Evolutionary conservation across 2,113 vertebrate genomes (phyloP), one percentile per base, ranked within the genome.

Genomic region (Varanus komodoensis): DNA sequence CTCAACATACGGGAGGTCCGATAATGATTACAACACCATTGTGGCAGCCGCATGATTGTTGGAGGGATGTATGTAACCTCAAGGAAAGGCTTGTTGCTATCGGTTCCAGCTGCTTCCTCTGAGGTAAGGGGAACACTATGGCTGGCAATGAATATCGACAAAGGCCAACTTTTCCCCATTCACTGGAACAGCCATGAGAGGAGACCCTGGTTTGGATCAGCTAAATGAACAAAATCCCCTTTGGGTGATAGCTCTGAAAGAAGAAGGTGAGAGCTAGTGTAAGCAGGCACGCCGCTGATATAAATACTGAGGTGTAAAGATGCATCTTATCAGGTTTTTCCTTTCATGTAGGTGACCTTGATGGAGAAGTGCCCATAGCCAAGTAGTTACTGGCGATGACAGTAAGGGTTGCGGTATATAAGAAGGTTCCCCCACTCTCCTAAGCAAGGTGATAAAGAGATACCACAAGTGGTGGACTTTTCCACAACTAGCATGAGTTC

Each of bases 391-490:
- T 68, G 25, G 23, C 14, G 38, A 84, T 44, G 27, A 50, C 44
- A 68, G 27, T 50, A 69, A 79, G 48, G 21, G 57, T 29, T 79
- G 77, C 68, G 27, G 15, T 48, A 27, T 78, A 50, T 34, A 68
- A 21, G 61, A 27, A 54, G 48, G 69, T 54, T 86, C 11, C 38
- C 32, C 38, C 32, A 29, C 38, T 8, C 8, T 14, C 44, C 27
- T 78, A 38, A 77, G 38, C 52, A 78, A 80, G 85, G 11, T 84
- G 38, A 32, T 77, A 73, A 64, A 52, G 73, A 78, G 14, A 77
- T 57, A 78, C 85, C 85, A 77, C 54, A 77, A 25, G 73, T 77
- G 54, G 85, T 77, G 54, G 78, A 88, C 67, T 54, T 88, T 88
- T 82, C 29, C 78, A 57, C 64, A 81, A 69, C 21, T 23, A 79